A percentile compares a stretch with the other conserved stretches of the same genome.
These are phyloP conservation scores for Volucella inflata DNA, from an alignment of 2,888 invertebrate species.

Conservation along the genomic window DNA sequence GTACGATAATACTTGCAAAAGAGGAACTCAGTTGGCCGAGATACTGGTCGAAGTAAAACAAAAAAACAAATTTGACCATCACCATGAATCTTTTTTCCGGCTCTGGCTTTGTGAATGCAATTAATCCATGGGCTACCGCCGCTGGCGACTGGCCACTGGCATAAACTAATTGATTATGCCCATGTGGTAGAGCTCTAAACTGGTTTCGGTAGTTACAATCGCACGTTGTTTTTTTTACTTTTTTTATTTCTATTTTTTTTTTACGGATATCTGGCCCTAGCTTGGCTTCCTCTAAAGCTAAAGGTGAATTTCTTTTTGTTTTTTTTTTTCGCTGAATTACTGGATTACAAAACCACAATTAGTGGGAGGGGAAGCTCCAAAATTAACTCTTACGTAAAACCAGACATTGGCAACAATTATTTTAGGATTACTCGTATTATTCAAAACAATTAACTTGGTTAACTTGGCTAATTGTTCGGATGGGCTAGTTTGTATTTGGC, in stretches of 20 bases:
- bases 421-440: constrained; percentile 24
- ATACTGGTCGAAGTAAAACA: background rate
- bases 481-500: background rate
- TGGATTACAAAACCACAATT: constrained; percentile 43
- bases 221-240: background rate
- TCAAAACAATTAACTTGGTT: constrained; percentile 38
- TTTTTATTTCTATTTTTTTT: too few species aligned
- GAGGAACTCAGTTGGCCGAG: constrained; percentile 42
- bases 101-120: constrained; percentile 48
- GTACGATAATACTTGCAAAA: constrained; percentile 31
- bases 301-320: constrained; percentile 26
- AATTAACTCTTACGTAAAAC: constrained; percentile 46
- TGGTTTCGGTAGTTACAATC: constrained; percentile 40
- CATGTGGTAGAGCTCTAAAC: constrained; percentile 24
- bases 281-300: constrained; percentile 32
- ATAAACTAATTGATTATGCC: constrained; percentile 60
- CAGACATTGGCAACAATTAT: constrained; percentile 31
- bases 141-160: constrained; percentile 33
- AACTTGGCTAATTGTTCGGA: constrained; percentile 35
- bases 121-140: background rate
- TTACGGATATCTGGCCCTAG: background rate
- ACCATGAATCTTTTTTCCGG: constrained; percentile 39
- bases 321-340: constrained; percentile 31
- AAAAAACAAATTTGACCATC: constrained; percentile 60
- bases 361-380: constrained; percentile 30